A percentile compares a stretch with the other conserved stretches of the same genome.
These are phyloP conservation scores for Labeo calbasu DNA, from an alignment of 2,797 vertebrate genomes.

Conservation along the genomic window DNA sequence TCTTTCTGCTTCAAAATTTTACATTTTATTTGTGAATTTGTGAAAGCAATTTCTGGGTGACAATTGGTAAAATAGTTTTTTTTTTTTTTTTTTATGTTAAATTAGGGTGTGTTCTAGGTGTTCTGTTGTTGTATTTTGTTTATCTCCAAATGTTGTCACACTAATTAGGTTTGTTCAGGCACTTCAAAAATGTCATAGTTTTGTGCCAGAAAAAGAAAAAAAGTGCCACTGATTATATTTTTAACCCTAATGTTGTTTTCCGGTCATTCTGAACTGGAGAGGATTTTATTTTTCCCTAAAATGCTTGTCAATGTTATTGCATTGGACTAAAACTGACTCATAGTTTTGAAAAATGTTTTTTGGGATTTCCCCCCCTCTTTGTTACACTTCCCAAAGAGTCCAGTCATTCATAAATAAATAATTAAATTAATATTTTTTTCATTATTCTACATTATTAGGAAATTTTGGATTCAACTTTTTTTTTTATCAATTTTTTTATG, in stretches of 20 bases:
- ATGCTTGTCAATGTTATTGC: too few species aligned
- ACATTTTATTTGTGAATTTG: not conserved
- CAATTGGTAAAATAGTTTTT: not conserved
- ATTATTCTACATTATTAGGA: not conserved
- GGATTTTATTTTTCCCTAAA: not conserved
- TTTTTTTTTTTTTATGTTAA: not conserved
- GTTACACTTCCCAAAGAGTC: too few species aligned
- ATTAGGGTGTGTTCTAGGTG: not conserved
- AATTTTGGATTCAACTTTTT: not conserved
- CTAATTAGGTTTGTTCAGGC: not conserved
- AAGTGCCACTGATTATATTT: not conserved
- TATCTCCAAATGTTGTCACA: too few species aligned
- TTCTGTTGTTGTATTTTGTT: not conserved
- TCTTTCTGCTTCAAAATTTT: not conserved
- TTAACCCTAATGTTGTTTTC: not conserved
- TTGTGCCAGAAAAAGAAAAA: not conserved
- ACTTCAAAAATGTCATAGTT: not conserved
- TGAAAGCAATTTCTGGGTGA: not conserved
- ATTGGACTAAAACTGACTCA: not conserved
- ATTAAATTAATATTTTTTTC: not conserved
- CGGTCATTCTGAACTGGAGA: not conserved
- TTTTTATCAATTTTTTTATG: not conserved
- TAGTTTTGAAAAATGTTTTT: too few species aligned
- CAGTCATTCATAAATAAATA: not conserved
- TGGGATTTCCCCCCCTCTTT: too few species aligned